These are phyloP conservation scores for Tupiocoris notatus DNA, from an alignment of 2,888 invertebrate genomes.

Conservation along the genomic window DNA sequence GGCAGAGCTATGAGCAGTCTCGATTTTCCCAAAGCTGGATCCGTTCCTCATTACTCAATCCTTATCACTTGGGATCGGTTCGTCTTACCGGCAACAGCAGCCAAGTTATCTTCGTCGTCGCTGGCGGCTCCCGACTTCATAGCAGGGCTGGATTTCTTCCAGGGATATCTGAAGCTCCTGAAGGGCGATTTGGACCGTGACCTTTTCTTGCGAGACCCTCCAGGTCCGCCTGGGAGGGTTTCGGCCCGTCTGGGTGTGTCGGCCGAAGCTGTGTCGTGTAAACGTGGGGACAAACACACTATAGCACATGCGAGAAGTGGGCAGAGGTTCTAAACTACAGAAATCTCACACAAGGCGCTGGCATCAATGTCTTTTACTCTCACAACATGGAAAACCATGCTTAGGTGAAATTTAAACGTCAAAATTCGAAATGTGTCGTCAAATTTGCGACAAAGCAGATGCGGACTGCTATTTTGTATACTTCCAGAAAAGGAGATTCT, in stretches of 20 bases:
- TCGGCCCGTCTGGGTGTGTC: constrained; percentile 30
- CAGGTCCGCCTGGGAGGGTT: constrained; percentile 33
- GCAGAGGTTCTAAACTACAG: constrained; percentile 10
- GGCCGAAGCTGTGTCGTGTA: constrained; percentile 15
- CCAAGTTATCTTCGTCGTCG: constrained; percentile 74
- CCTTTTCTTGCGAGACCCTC: constrained; percentile 60
- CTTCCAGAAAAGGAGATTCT: no score
- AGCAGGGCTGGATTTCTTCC: constrained; percentile 65
- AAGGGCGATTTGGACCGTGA: constrained; percentile 93
- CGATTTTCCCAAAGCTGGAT: no score
- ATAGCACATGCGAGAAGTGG: constrained; percentile 25
- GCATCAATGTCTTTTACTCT: neutral
- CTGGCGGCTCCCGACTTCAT: constrained; percentile 63
- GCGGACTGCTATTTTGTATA: no score
- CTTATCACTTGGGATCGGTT: neutral
- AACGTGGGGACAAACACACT: constrained; percentile 2
- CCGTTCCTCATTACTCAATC: no score
- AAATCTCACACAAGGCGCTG: neutral
- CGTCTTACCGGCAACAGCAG: constrained; percentile 49
- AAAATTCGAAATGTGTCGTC: no score
- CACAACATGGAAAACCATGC: neutral
- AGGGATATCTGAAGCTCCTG: constrained; percentile 74
- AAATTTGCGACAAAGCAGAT: no score
- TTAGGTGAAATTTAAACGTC: no score
- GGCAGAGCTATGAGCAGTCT: no score